Conservation (phyloP, 92 coral and sea anemone species). For the Porites evermanni region DNA sequence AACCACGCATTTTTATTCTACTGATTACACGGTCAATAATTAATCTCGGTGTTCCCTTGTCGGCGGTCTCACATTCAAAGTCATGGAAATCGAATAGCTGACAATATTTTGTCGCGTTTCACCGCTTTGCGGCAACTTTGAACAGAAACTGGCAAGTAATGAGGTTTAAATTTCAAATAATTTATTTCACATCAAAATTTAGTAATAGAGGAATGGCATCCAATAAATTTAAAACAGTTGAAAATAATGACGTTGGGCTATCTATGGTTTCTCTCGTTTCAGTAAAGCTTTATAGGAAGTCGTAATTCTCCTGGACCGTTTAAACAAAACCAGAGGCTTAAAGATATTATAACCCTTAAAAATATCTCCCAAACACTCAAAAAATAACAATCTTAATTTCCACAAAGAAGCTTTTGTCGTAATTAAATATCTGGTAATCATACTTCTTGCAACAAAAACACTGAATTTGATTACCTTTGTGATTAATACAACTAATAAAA, state of each 20-base stretch:
- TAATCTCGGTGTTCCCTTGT: slow-evolving; percentile 3
- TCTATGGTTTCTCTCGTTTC: neutral
- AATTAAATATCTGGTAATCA: neutral
- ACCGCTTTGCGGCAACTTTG: neutral
- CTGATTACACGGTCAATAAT: slow-evolving; percentile 33
- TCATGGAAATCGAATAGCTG: neutral
- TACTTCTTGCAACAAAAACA: neutral
- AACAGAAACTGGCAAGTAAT: neutral
- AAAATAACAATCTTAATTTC: slow-evolving; percentile 9
- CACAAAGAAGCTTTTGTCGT: slow-evolving; percentile 7
- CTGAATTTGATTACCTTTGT: neutral
- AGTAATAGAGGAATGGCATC: neutral
- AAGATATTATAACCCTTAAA: neutral
- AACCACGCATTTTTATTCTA: neutral
- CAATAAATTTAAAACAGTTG: slow-evolving; percentile 14
- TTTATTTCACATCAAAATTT: neutral
- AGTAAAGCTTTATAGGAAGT: neutral
- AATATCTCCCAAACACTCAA: slow-evolving; percentile 5
- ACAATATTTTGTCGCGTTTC: neutral
- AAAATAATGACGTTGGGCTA: neutral
- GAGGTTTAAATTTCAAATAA: neutral
- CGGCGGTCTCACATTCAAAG: neutral
- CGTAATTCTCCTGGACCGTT: slow-evolving; percentile 9
- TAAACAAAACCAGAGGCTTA: slow-evolving; percentile 3
- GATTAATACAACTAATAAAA: neutral